Percentiles rank a stretch among this genome's conserved stretches.
phyloP scores from a whole-genome alignment of 2,797 vertebrate species.

The Paramormyrops hopkinsi region DNA sequence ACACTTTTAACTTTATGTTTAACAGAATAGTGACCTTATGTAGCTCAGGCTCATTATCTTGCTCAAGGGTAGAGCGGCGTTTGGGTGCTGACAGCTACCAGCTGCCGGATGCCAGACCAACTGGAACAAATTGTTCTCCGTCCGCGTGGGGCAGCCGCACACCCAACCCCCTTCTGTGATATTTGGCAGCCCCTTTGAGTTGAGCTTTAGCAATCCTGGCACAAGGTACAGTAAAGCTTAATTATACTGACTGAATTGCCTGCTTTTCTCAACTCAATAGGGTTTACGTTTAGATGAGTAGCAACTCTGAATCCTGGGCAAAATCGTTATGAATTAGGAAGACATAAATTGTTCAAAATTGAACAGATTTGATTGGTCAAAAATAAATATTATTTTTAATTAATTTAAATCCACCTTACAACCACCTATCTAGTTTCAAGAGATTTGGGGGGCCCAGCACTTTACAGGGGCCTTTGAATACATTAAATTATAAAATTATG shows the following conservation, averaged over 20 bases:
- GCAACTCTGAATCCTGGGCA: neutral
- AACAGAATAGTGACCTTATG: neutral
- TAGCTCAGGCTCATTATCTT: neutral
- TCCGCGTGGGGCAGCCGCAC: neutral
- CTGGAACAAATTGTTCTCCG: slow-evolving; percentile 22
- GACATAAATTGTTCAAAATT: neutral
- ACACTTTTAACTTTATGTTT: neutral
- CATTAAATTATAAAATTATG: neutral
- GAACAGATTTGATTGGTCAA: neutral
- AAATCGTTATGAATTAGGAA: neutral
- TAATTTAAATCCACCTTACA: neutral
- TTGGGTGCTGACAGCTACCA: neutral
- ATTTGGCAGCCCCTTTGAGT: neutral
- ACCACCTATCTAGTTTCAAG: neutral
- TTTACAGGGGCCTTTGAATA: neutral
- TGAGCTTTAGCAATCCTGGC: neutral
- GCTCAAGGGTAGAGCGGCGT: neutral
- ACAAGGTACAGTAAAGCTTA: neutral
- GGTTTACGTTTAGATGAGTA: neutral
- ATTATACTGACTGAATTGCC: neutral
- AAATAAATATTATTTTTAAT: neutral
- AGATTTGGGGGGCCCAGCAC: neutral
- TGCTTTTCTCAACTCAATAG: neutral
- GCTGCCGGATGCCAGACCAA: neutral
- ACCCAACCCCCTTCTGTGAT: neutral